Evolutionary conservation across 1,140 invertebrate genomes (phyloP), one percentile per base, ranked within the genome.

Genomic region (Drosophila burlai): DNA sequence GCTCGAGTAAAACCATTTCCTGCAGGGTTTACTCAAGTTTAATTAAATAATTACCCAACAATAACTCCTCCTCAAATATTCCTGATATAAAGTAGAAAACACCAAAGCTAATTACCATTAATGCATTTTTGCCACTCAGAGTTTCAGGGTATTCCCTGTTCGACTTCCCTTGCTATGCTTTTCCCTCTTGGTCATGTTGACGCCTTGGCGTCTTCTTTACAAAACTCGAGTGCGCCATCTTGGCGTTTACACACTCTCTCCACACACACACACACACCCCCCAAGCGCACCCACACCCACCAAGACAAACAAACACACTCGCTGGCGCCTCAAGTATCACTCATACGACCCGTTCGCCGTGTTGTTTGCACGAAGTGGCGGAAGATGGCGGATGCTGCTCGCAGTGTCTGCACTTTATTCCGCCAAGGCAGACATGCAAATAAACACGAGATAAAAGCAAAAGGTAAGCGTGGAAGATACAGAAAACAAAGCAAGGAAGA

Each of bases 341-440:
- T 85, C 85, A 90, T 90, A 90, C 81, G 85, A 73, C 86, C 81
- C 85, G 74, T 81, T 61, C 63, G 68, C 60, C 60, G 65, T 38
- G 69, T 50, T 81, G 77, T 81, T 64, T 78, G 43, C 81, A 74
- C 76, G 66, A 78, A 81, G 73, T 81, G 85, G 55, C 57, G 26
- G 59, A 62, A 42, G 57, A 62, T 36, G 57, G 31, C 42, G 45
- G 50, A 18, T 52, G 75, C 45, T 46, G 66, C 42, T 66, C 66
- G 67, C 62, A 74, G 68, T 77, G 84, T 89, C 81, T 89, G 84
- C 73, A 64, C 80, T 76, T 83, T 77, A 80, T 80, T 76, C 69
- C 59, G 40, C 50, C 43, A 67, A 49, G 63, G 59, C 83, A 86
- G 83, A 87, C 83, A 89, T 74, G 84, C 81, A 89, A 89, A 84